Base-by-base conservation (phyloP, 2,113 vertebrate species). In the Pongo pygmaeus region DNA sequence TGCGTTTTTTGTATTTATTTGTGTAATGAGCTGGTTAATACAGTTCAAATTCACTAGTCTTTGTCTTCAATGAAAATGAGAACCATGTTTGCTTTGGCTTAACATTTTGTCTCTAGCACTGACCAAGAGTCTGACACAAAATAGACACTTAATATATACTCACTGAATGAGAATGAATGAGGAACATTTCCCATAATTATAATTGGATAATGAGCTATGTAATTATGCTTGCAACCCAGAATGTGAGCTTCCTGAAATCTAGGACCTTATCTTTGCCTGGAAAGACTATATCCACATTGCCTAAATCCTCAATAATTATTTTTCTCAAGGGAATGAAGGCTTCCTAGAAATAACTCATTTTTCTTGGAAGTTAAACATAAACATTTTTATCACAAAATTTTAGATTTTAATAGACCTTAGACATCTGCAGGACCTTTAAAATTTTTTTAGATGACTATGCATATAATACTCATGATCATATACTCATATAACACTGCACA, bases 351-450 rank as follows among this genome's bases (percentile, higher is more conserved):
- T 27, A 50, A 50, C 6, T 46, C 6, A 64, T 30, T 38, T 88
- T 46, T 40, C 11, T 59, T 77, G 8, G 35, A 89, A 92, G 35
- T n/a, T 72, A 75, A 95, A 85, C 18, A 40, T 50, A 57, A 3
- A 87, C 13, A 79, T 43, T 89, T 46, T 61, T 25, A 70, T 43
- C 35, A 40, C 5, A 32, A 43, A 67, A 27, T 18, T 35, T 88
- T 50, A 38, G 0, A 14, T 61, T 72, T 52, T 59, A 43, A 38
- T 64, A 0, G 2, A 35, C 3, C 8, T 88, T 83, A 72, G 59
- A 86, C 5, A 13, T 38, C 0, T 78, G 32, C 6, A 70, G 2
- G 6, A 14, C 0, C 4, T n/a, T 38, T 1, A 38, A 70, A 70
- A 10, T 11, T 38, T 40, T 11, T 27, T 69, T 35, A 69, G 30